A percentile compares a stretch with the other conserved stretches of the same genome.
These are phyloP conservation scores for Trichonephila clavata DNA, from an alignment of 1,140 invertebrate genomes.

Conservation along the genomic window DNA sequence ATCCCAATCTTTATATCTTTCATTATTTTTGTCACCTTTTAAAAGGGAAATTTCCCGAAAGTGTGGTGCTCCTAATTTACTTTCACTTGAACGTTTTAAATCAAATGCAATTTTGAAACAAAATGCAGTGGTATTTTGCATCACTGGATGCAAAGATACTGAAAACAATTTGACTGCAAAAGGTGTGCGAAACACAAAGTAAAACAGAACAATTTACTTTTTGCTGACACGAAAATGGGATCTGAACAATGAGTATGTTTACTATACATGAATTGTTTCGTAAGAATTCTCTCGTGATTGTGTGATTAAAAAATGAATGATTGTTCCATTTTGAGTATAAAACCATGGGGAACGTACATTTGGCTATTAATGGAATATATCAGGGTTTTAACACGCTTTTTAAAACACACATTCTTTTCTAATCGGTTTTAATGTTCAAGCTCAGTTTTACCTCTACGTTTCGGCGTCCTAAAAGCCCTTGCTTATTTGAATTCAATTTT, in stretches of 20 bases:
- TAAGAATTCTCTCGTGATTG: neutral
- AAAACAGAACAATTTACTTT: neutral
- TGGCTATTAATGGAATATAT: slow-evolving; percentile 16
- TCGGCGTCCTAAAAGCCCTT: slow-evolving; percentile 57
- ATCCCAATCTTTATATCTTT: too few relatives aligned
- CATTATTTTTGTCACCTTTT: too few relatives aligned
- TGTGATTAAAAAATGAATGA: slow-evolving; percentile 30
- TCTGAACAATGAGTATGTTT: slow-evolving; percentile 15
- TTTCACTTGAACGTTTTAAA: neutral
- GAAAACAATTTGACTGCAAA: neutral
- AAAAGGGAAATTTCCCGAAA: too few relatives aligned
- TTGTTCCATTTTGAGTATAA: slow-evolving; percentile 37
- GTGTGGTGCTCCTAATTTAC: too few relatives aligned
- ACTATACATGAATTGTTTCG: slow-evolving; percentile 13
- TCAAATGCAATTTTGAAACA: neutral
- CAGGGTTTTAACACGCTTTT: neutral
- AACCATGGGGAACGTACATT: slow-evolving; percentile 29
- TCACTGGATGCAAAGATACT: neutral
- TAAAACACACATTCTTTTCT: slow-evolving; percentile 36
- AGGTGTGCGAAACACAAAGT: neutral
- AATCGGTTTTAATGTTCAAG: slow-evolving; percentile 49
- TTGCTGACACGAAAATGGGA: neutral
- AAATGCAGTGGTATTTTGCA: neutral
- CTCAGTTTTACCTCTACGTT: slow-evolving; percentile 68
- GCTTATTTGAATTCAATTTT: slow-evolving; percentile 67